Evolutionary conservation across 2,113 vertebrate genomes (phyloP).

Genomic region (Phoenicopterus ruber): DNA sequence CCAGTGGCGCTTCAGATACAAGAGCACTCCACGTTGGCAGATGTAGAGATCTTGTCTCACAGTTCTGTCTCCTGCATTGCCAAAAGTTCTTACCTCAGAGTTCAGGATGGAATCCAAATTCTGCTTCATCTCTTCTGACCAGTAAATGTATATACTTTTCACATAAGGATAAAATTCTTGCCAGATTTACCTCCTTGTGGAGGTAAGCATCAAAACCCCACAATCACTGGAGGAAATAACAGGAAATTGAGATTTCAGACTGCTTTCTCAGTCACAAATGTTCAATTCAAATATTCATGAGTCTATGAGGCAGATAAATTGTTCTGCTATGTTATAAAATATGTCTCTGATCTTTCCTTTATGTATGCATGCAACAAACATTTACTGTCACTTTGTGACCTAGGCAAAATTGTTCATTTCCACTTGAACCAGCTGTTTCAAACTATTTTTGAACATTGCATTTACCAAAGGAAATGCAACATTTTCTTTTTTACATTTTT

Average conservation of each 20-base stretch:
- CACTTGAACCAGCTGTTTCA: conserved; percentile 50
- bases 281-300: conserved; percentile 60
- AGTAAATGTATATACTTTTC: background rate
- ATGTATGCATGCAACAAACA: conserved; percentile 20
- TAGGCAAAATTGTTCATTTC: conserved; percentile 55
- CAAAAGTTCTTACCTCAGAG: background rate
- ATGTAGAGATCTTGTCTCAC: background rate
- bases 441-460: background rate
- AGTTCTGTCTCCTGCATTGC: background rate
- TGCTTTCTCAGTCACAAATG: background rate
- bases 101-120: background rate
- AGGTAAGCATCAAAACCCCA: background rate
- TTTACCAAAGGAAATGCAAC: conserved; percentile 53
- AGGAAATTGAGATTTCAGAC: background rate
- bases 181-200: background rate
- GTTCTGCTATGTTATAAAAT: conserved; percentile 32
- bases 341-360: conserved; percentile 17
- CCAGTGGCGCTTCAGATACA: background rate
- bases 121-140: background rate
- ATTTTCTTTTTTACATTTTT: background rate
- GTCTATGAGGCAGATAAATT: conserved; percentile 35
- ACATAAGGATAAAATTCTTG: background rate
- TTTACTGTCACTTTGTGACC: conserved; percentile 43
- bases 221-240: background rate
- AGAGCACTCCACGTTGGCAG: background rate